Evolutionary conservation across 2,113 vertebrate genomes (phyloP).

Genomic region (Passerina amoena): DNA sequence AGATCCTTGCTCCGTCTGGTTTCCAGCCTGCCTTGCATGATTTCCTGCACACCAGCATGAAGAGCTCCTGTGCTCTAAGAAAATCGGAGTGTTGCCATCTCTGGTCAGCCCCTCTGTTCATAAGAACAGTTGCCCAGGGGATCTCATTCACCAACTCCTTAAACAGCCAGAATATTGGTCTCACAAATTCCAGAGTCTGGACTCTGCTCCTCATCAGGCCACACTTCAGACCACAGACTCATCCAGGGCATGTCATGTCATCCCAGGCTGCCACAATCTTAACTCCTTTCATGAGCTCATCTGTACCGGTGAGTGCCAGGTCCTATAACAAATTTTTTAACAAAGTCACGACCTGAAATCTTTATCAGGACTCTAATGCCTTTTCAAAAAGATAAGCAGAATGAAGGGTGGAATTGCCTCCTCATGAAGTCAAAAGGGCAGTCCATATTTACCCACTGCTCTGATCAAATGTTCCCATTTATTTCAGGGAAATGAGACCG

Average conservation of each 20-base stretch:
- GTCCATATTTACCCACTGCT: neutral
- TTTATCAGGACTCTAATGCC: neutral
- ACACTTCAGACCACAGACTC: neutral
- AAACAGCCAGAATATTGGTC: neutral
- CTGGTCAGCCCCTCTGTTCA: neutral
- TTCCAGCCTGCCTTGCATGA: neutral
- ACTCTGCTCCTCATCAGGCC: neutral
- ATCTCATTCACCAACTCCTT: neutral
- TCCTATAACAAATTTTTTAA: neutral
- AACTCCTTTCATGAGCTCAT: neutral
- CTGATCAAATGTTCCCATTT: neutral
- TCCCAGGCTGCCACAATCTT: neutral
- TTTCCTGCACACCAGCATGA: neutral
- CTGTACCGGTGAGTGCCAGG: neutral
- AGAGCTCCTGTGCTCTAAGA: neutral
- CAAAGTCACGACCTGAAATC: neutral
- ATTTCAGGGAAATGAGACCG: neutral
- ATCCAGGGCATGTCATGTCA: neutral
- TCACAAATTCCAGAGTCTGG: neutral
- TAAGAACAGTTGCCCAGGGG: neutral
- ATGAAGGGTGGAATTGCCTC: neutral
- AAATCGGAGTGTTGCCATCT: neutral
- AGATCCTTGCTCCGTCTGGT: neutral
- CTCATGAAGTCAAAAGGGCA: neutral
- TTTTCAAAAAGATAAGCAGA: neutral